Evolutionary conservation across 2,113 vertebrate species (phyloP), one percentile per base, ranked within the genome.

Genomic region (Excalfactoria chinensis): DNA sequence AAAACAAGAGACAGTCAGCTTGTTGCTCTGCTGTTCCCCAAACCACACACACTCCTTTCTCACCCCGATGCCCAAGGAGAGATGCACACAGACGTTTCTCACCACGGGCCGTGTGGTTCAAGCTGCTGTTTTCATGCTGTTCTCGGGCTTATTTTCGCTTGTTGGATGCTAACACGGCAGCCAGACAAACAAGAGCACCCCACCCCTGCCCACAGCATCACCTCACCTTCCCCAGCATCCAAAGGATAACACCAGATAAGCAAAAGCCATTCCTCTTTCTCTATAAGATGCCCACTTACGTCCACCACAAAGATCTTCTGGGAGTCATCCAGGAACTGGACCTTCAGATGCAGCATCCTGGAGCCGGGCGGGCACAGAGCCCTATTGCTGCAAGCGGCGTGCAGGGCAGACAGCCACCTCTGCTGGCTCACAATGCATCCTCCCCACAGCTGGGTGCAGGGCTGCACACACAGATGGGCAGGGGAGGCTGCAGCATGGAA

Each of bases 251-350:
- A 81, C 44, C n/a, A 34, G 35, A 21, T 7, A 70, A 80, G 20
- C 8, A 83, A 94, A 87, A 87, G 22, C 21, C 28, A 15, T 82
- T 79, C 16, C 41, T 88, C 46, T 35, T 51, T 13, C 63, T 67
- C 73, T 30, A 48, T 59, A 89, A 89, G 89, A 95, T 75, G 71
- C 46, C 58, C 91, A 98, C 98, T 98, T 98, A 98, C 98, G 96
- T 98, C 98, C 78, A 98, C 98, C 69, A 98, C 97, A 90, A 98
- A 98, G 97, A 98, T 98, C 97, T 98, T 98, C 97, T 98, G 98
- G 83, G 98, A 97, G 91, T 98, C 98, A 97, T 98, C 98, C 96
- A 98, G 96, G 93, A 98, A 98, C 94, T 98, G 98, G 95, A 98
- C 98, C 95, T 98, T 98, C 35, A 98, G 96, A 83, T 98, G 98